A percentile compares a stretch with the other conserved stretches of the same genome.
These are phyloP conservation scores for Urophycis tenuis DNA, from an alignment of 2,797 vertebrate species.

Conservation along the genomic window DNA sequence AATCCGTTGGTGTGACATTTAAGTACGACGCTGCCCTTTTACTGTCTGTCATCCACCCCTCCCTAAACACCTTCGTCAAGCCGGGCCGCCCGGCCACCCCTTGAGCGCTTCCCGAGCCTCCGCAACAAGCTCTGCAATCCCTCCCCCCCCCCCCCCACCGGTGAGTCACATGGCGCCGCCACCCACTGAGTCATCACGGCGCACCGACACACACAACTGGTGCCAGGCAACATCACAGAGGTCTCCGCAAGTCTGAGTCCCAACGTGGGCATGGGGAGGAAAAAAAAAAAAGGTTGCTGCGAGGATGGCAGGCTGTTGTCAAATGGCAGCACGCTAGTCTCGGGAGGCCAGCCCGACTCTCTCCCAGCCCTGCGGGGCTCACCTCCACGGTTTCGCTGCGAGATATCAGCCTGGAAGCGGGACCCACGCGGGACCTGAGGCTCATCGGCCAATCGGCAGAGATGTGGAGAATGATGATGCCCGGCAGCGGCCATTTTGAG, in stretches of 20 bases:
- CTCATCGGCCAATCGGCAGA: not conserved
- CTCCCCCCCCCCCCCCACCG: too few relatives aligned
- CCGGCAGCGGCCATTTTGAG: not conserved
- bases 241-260: not conserved
- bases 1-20: conserved; percentile 22
- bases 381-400: not conserved
- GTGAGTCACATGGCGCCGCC: not conserved
- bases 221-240: not conserved
- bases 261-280: not conserved
- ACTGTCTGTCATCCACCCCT: conserved; percentile 59
- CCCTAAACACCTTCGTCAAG: conserved; percentile 70
- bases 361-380: not conserved
- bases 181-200: not conserved
- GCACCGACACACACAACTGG: not conserved
- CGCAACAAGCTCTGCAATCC: conserved; percentile 74
- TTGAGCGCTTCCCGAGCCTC: conserved; percentile 64
- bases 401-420: not conserved
- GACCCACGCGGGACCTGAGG: not conserved
- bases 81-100: conserved; percentile 68
- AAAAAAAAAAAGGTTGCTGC: not conserved
- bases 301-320: not conserved
- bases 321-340: not conserved
- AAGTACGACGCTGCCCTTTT: conserved; percentile 81
- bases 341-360: not conserved
- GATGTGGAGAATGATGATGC: not conserved